Evolutionary conservation across 2,113 vertebrate species (phyloP).

Genomic region (Scalopus aquaticus): DNA sequence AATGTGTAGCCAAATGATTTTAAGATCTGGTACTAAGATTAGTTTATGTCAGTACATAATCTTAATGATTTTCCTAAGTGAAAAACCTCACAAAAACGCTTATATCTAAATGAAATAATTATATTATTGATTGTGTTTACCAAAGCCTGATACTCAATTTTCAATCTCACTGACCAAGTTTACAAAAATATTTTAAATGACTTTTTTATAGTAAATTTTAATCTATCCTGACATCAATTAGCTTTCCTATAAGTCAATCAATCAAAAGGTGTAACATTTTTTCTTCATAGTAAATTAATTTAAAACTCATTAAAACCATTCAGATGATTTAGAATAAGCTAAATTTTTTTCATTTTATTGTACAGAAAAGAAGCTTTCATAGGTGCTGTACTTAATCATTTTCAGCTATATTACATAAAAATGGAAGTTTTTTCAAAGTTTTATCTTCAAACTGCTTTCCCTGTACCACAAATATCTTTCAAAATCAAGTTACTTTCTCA

Average conservation of each 20-base stretch:
- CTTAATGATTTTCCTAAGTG: not conserved
- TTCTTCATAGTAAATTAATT: not conserved
- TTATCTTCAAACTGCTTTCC: slow-evolving; percentile 6
- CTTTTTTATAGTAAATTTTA: not conserved
- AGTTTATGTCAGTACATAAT: not conserved
- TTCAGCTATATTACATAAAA: not conserved
- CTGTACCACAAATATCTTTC: not conserved
- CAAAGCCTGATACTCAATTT: too few species aligned
- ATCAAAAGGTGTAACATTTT: not conserved
- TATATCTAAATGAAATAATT: not conserved
- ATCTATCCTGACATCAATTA: not conserved
- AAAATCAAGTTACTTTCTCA: not conserved
- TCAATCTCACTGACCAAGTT: too few species aligned
- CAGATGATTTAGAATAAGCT: not conserved
- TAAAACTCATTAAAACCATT: slow-evolving; percentile 22
- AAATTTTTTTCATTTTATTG: not conserved
- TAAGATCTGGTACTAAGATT: not conserved
- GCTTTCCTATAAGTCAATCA: not conserved
- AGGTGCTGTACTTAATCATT: not conserved
- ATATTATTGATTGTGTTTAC: not conserved
- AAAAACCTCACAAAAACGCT: not conserved
- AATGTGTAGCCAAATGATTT: not conserved
- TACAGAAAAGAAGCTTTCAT: not conserved
- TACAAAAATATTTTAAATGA: not conserved
- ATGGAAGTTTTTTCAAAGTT: not conserved